Percentiles rank a stretch among this genome's conserved stretches.
Conservation (phyloP, 2,113 vertebrate genomes). For the Nesogale talazaci region DNA sequence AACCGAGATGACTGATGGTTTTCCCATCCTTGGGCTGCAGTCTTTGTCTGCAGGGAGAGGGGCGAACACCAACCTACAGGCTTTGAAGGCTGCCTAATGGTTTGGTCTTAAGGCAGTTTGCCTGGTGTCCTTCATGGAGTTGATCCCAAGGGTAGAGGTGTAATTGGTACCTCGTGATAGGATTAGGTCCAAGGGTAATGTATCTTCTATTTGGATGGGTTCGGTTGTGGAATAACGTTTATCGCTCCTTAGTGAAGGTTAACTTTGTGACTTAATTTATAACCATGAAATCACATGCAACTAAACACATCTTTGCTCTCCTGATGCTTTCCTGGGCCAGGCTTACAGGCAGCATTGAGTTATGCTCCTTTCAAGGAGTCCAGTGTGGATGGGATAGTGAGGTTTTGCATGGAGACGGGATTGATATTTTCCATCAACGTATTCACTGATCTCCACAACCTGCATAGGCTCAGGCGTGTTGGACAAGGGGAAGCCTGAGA, state of each 20-base stretch:
- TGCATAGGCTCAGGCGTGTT: neutral
- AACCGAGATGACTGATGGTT: slow-evolving; percentile 19
- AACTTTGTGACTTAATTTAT: slow-evolving; percentile 46
- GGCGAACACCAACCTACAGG: neutral
- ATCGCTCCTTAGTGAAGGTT: slow-evolving; percentile 42
- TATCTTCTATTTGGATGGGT: neutral
- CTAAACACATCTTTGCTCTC: slow-evolving; percentile 36
- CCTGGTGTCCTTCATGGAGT: slow-evolving; percentile 10
- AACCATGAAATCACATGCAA: slow-evolving; percentile 12
- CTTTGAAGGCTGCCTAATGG: slow-evolving; percentile 32
- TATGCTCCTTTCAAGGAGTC: neutral
- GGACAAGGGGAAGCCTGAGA: neutral
- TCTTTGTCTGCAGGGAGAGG: slow-evolving; percentile 1
- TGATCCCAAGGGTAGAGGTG: neutral
- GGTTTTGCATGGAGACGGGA: neutral
- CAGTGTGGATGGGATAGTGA: neutral
- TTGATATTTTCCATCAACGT: neutral
- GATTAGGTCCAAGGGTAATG: neutral
- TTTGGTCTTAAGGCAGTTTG: slow-evolving; percentile 24
- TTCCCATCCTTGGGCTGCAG: neutral
- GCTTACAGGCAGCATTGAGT: neutral
- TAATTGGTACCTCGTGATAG: slow-evolving; percentile 31
- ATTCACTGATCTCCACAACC: neutral
- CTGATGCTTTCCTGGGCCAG: neutral
- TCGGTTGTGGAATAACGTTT: slow-evolving; percentile 3